Evolutionary conservation across 2,797 vertebrate species (phyloP), one percentile per base, ranked within the genome.

Genomic region (Halcyon chelicuti): DNA sequence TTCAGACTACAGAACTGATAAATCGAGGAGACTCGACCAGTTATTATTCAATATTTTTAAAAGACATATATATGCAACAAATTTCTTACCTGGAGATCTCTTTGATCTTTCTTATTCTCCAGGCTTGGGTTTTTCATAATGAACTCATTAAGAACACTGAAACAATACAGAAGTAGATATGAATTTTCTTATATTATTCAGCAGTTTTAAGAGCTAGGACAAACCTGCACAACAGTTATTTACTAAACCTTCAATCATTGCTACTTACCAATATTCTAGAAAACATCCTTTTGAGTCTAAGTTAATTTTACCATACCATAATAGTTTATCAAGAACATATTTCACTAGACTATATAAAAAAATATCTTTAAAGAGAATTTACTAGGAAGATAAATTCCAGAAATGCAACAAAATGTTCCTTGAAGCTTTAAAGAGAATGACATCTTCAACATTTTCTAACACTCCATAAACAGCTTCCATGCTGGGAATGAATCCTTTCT

Each of bases 21-120:
- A 12, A 65, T 79, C 31, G 35, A 76, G 12, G 17, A 60, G 1
- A 39, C 40, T 83, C 17, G 54, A 74, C 19, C 7, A 66, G 73
- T 80, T 25, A 29, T 39, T 31, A 26, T 18, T 91, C 42, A 75
- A 1, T 49, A 67, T 26, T 86, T 90, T 71, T 17, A 60, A 52
- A 5, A 71, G 52, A 31, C 7, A 71, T 12, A 71, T 4, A 47
- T 2, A 66, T 5, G n/a, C 3, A 79, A 74, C 14, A 17, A 7
- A 70, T 62, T 37, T 57, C 95, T 98, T 97, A 99, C 99, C 99
- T 99, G 99, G 80, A 99, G 98, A 96, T 99, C 99, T 96, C 99
- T 98, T 96, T 99, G 99, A 96, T 99, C 99, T 97, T 99, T 99
- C 98, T 99, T 99, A 97, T 98, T 99, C 96, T 99, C 99, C 94